Evolutionary conservation across 2,888 invertebrate species (phyloP).

Genomic region (Timandra comae): DNA sequence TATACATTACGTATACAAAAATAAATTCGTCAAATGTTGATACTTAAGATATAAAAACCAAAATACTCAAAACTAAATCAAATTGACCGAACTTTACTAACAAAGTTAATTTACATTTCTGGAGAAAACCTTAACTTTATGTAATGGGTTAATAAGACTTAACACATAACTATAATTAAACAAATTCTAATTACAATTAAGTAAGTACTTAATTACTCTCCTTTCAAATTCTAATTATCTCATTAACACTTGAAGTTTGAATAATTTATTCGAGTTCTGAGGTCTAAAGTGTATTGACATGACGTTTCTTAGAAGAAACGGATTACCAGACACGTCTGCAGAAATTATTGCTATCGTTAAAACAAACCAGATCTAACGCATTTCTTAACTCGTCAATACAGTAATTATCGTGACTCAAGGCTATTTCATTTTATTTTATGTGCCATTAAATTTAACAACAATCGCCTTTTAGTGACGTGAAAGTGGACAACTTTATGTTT

Average conservation of each 20-base stretch:
- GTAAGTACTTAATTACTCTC: no score
- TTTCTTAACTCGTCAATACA: slow-evolving; percentile 32
- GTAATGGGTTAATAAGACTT: no score
- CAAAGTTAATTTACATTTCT: no score
- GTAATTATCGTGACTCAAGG: slow-evolving; percentile 51
- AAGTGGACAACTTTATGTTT: slow-evolving; percentile 66
- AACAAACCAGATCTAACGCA: slow-evolving; percentile 20
- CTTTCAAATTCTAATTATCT: slow-evolving; percentile 21
- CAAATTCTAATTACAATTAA: no score
- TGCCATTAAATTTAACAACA: slow-evolving; percentile 71
- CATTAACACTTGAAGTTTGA: slow-evolving; percentile 18
- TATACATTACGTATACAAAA: no score
- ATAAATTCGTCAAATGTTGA: no score
- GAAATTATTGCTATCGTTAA: slow-evolving; percentile 21
- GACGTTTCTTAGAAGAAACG: slow-evolving; percentile 8
- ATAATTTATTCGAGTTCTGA: background rate
- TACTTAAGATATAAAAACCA: no score
- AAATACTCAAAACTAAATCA: no score
- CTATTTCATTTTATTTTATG: slow-evolving; percentile 63
- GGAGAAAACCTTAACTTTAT: no score
- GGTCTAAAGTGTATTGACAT: slow-evolving; percentile 10
- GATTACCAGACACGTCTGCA: slow-evolving; percentile 6
- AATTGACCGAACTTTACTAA: no score
- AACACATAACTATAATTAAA: no score
- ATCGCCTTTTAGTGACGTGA: slow-evolving; percentile 64